These are phyloP conservation scores for Cygnus olor DNA, from an alignment of 2,797 vertebrate species.

Conservation along the genomic window DNA sequence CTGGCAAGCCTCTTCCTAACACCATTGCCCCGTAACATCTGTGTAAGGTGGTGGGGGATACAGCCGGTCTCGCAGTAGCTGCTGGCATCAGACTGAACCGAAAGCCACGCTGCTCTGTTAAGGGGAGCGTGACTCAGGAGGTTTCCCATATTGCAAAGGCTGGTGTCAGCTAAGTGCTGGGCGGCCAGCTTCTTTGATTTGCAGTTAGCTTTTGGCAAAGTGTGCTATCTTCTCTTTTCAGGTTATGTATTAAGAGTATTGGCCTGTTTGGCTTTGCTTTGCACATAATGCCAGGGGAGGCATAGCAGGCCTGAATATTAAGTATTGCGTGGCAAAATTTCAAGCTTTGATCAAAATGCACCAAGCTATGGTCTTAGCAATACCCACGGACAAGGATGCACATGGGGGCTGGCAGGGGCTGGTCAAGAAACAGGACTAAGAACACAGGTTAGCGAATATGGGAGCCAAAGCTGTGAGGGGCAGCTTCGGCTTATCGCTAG, in stretches of 20 bases:
- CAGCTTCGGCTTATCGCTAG: no score
- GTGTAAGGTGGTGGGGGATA: accelerated
- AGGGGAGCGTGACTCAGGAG: neutral
- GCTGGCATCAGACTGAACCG: neutral
- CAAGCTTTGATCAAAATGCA: neutral
- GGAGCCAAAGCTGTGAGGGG: neutral
- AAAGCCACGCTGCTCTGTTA: neutral
- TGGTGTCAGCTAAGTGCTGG: neutral
- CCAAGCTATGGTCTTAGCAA: accelerated
- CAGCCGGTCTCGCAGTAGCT: neutral
- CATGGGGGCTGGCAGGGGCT: neutral
- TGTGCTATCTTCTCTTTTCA: neutral
- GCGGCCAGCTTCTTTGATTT: neutral
- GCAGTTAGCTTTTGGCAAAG: slow-evolving; percentile 15
- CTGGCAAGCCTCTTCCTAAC: neutral
- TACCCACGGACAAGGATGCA: neutral
- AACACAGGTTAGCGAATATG: neutral
- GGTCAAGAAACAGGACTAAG: neutral
- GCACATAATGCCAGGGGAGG: neutral
- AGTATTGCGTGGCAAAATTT: neutral
- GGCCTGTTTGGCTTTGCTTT: neutral
- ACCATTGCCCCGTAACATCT: accelerated
- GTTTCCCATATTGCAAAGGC: neutral
- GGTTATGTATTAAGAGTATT: neutral
- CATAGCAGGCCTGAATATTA: neutral